Evolutionary conservation across 2,888 invertebrate species (phyloP), one percentile per base, ranked within the genome.

Genomic region (Ectobius pallidus): DNA sequence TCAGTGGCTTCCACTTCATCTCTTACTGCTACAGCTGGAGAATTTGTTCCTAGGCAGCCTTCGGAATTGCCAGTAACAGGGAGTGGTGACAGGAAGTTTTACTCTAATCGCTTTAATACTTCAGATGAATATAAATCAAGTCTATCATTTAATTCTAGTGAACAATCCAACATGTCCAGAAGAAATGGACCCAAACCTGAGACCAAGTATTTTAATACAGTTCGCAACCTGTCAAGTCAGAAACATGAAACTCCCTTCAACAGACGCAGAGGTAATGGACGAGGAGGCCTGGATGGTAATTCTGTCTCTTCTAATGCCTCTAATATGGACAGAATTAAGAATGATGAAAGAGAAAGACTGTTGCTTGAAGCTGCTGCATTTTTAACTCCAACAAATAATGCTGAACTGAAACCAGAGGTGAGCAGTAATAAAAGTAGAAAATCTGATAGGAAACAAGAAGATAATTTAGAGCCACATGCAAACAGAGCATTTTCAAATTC

Each of bases 11-110:
- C 71, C 4, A 20, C 63, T 76, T 88, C 88, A 44, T 87, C 85
- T 77, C 82, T 88, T 52, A 87, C 87, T 71, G 82, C 87, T 16
- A 87, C 86, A 58, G 88, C 88, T 22, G 85, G 82, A 74, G 88
- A 88, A 81, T 88, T 88, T 84, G 84, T 87, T 76, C 88, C 88
- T 2, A 72, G 75, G 44, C 22, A 67, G 11, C 20, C 39, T 14
- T 68, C 46, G 27, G 20, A 52, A 7, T 62, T 69, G 27, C 11
- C 20, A 6, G 39, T 2, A 46, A 18, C n/a, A 18, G 46, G 20
- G 20, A 30, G 49, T 14, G 14, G 20, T 32, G 62, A 16, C 20
- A n/a, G 27, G n/a, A 18, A 18, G 2, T 25, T 16, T 1, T 22
- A 34, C 1, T 55, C 4, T 34, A 39, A 39, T 69, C 14, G 20